These are phyloP conservation scores for Phymastichus coffea DNA, from an alignment of 1,140 invertebrate genomes.

Conservation along the genomic window DNA sequence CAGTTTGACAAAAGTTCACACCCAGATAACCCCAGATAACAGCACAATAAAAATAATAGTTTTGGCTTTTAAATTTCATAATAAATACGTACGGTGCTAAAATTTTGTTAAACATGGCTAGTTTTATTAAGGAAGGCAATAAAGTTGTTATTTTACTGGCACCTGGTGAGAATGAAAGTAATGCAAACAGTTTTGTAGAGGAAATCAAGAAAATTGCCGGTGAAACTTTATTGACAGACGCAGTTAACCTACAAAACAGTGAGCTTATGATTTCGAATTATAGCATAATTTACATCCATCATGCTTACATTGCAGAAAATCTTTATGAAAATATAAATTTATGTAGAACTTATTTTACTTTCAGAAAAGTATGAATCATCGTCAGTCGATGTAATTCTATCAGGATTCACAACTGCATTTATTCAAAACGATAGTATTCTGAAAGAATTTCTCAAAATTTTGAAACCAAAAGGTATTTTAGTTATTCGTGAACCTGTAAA, in stretches of 20 bases:
- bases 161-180: constrained; percentile 4
- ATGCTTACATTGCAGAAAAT: not conserved
- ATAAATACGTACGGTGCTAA: too few relatives aligned
- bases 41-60: too few relatives aligned
- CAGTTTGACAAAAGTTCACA: too few relatives aligned
- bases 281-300: not conserved
- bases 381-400: constrained; percentile 62
- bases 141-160: constrained; percentile 29
- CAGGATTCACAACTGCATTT: constrained; percentile 55
- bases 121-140: constrained; percentile 25
- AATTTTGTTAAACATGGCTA: too few relatives aligned
- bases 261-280: not conserved
- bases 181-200: constrained; percentile 19
- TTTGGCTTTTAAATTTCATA: too few relatives aligned
- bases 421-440: constrained; percentile 56
- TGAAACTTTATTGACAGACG: constrained; percentile 11
- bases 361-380: constrained; percentile 58
- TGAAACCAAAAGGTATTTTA: constrained; percentile 61
- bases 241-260: constrained; percentile 21
- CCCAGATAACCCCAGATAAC: too few relatives aligned
- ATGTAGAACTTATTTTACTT: constrained; percentile 27
- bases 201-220: constrained; percentile 27
- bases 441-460: constrained; percentile 57
- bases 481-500: constrained; percentile 36
- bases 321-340: not conserved